Conservation (phyloP, 2,888 invertebrate species). For the Loripinus fragilis region DNA sequence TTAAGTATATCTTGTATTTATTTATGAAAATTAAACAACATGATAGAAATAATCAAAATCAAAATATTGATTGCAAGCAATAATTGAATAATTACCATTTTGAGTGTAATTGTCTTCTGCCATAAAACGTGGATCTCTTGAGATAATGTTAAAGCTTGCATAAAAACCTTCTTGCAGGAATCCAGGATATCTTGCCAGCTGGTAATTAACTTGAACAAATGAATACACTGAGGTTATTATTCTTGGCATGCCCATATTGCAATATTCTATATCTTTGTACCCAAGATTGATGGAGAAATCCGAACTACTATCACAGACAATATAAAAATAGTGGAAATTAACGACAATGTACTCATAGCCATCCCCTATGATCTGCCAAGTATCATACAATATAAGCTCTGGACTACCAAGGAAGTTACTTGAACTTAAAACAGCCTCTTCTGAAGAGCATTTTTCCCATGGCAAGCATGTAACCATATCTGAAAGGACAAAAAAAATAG, state of each 20-base stretch:
- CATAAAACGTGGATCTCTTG: background rate
- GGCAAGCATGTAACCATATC: background rate
- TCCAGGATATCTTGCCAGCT: background rate
- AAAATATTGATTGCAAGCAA: too few relatives aligned
- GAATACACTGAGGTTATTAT: background rate
- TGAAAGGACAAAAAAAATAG: background rate
- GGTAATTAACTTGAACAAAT: background rate
- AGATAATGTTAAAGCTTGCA: background rate
- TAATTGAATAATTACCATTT: background rate
- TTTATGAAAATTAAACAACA: too few relatives aligned
- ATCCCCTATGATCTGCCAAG: background rate
- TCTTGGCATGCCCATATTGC: conserved; percentile 4
- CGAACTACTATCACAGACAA: conserved; percentile 1
- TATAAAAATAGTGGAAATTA: background rate
- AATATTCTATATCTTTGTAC: background rate
- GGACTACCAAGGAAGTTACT: background rate
- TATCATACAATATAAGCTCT: background rate
- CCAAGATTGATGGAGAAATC: background rate
- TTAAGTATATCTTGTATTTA: too few relatives aligned
- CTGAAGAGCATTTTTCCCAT: background rate
- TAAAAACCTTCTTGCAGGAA: background rate
- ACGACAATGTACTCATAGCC: conserved; percentile 1
- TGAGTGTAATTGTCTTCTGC: background rate
- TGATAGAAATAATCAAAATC: too few relatives aligned
- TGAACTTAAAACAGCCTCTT: background rate